Base-by-base conservation (phyloP, 2,113 vertebrate genomes). In the Sinocyclocheilus maitianheensis region DNA sequence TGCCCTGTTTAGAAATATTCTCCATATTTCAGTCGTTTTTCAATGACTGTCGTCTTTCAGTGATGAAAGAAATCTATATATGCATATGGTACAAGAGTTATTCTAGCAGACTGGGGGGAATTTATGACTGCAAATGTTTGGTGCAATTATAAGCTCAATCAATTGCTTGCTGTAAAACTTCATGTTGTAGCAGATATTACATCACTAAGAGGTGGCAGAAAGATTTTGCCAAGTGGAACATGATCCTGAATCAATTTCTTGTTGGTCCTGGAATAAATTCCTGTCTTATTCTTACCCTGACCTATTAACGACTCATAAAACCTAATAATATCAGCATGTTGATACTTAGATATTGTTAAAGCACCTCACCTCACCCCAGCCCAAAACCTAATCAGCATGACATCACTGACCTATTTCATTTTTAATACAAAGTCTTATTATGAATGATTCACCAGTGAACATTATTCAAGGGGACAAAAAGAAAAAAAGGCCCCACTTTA, bases 111-210 rank as follows among this genome's bases (percentile, higher is more conserved):
- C 65, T 16, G 13, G 69, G 63, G 58, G 58, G 87, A 87, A 84
- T 87, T 81, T 85, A 58, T 62, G 72, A 63, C 67, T 30, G 83
- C 78, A 85, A 88, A 85, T 88, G 87, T 84, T 65, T 60, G 67
- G 78, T 69, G 78, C 77, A 82, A 85, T 88, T 88, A 88, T 71
- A 88, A 88, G 85, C 84, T 88, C 87, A 78, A 85, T 88, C 87
- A 88, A 83, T 88, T 78, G 82, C 83, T 88, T 83, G 53, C 81
- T 82, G 81, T 85, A 79, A 79, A 85, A 83, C 62, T 87, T 76
- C 77, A 65, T 84, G 76, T 88, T 85, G 81, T 62, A 74, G 75
- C 60, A 46, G 87, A 79, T 65, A 79, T 76, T 46, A 43, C 77
- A 62, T 46, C 37, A 72, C 69, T 43, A 72, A 43, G 18, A 72